Evolutionary conservation across 2,113 vertebrate genomes (phyloP), one percentile per base, ranked within the genome.

Genomic region (Scortum barcoo): DNA sequence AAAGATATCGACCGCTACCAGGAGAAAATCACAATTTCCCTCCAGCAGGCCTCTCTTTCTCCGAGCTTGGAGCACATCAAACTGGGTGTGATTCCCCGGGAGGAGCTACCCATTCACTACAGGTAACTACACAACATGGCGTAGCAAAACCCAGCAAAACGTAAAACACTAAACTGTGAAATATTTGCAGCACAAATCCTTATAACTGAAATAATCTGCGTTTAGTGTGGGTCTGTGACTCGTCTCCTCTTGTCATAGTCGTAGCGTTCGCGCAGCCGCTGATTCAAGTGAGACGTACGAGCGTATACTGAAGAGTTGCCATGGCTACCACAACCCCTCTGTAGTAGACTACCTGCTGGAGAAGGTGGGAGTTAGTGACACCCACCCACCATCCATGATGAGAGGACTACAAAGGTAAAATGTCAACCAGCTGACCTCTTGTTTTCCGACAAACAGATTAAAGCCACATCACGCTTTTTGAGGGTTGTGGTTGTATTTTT

Each of bases 1-100:
- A 99, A 99, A 91, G 98, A 99, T 14, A 94, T 99, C 24, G 98
- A 99, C 89, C 97, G 97, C 58, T 99, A 97, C 80, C 97, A 99
- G 13, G 96, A 98, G 93, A 99, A 99, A 91, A 94, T 99, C 84
- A 97, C 96, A 0, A 90, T 98, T 3, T 99, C 98, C 0, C 95
- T 99, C 12, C 96, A 96, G 26, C 96, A 90, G 74, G 94, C 96
- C 7, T 97, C 96, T 67, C 95, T 99, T 76, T 94, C 96, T 42
- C 88, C 95, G 53, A 94, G 77, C 33, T 74, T 97, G 10, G 93
- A 95, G 71, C 93, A 91, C 85, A 93, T 95, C 84, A 98, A 97
- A 85, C 94, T 99, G 28, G 98, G 98, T 0, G 97, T 99, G 44
- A 94, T 99, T 73, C 95, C 93, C 71, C 92, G 94, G 0, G 98